These are phyloP conservation scores for Trichechus manatus DNA, from an alignment of 2,113 vertebrate genomes.

Conservation along the genomic window DNA sequence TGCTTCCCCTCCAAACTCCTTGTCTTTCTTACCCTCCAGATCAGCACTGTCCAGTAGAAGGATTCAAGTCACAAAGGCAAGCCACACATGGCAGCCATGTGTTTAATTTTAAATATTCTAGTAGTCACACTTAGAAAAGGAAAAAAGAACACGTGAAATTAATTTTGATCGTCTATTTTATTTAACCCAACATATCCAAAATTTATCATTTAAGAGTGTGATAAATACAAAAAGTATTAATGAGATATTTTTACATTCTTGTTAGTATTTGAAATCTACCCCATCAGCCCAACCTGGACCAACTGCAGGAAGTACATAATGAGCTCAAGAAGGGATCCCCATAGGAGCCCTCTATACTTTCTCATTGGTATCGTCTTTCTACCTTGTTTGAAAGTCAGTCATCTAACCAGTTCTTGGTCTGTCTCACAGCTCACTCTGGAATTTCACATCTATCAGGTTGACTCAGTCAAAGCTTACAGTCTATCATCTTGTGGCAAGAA, in stretches of 20 bases:
- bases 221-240: background rate
- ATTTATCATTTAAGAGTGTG: background rate
- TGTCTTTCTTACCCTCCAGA: background rate
- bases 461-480: background rate
- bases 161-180: background rate
- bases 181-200: background rate
- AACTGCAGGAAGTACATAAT: background rate
- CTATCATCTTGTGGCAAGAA: background rate
- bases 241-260: background rate
- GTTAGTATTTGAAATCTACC: background rate
- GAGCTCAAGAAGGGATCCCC: background rate
- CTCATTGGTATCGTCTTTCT: background rate
- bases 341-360: background rate
- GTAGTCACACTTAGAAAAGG: background rate
- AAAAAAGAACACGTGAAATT: background rate
- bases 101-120: background rate
- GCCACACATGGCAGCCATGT: background rate
- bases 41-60: background rate
- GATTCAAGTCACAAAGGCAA: background rate
- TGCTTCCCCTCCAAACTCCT: background rate
- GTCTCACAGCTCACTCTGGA: background rate
- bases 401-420: background rate
- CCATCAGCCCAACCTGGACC: background rate
- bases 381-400: background rate
- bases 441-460: background rate